Percentiles rank a stretch among this genome's conserved stretches.
Evolutionary conservation across 2,888 invertebrate species (phyloP).

Genomic region (Entomobrya multifasciata): DNA sequence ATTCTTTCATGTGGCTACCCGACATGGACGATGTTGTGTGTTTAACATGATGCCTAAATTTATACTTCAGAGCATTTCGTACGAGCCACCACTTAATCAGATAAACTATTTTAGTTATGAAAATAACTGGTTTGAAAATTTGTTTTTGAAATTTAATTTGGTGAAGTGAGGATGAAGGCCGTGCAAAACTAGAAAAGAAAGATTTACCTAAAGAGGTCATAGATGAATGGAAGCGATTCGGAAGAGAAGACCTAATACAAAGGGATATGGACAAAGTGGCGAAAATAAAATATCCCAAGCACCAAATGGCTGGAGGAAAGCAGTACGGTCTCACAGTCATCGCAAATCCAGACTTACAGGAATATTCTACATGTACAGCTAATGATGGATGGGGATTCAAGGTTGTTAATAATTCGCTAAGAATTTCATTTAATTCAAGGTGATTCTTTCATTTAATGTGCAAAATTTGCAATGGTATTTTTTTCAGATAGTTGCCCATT

Average conservation of each 20-base stretch:
- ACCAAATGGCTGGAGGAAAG: constrained; percentile 16
- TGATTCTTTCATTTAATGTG: too few relatives aligned
- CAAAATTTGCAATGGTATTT: too few relatives aligned
- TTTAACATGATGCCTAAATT: constrained; percentile 42
- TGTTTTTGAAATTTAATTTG: too few relatives aligned
- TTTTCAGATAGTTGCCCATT: constrained; percentile 26
- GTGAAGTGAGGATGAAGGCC: background rate
- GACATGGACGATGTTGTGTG: constrained; percentile 8
- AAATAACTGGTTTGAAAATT: too few relatives aligned
- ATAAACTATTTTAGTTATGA: too few relatives aligned
- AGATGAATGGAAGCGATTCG: background rate
- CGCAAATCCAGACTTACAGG: background rate
- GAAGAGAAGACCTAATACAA: background rate
- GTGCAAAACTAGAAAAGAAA: background rate
- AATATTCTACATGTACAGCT: constrained; percentile 38
- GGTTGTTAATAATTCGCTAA: background rate
- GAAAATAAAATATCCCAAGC: background rate
- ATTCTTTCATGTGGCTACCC: constrained; percentile 21
- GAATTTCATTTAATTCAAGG: too few relatives aligned
- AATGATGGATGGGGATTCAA: constrained; percentile 34
- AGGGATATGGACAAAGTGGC: background rate
- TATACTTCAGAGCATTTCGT: constrained; percentile 3
- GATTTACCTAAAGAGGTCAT: background rate
- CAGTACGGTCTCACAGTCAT: constrained; percentile 23
- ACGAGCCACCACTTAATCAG: too few relatives aligned